Conservation (phyloP, 2,113 vertebrate species). For the Aleadryas rufinucha region DNA sequence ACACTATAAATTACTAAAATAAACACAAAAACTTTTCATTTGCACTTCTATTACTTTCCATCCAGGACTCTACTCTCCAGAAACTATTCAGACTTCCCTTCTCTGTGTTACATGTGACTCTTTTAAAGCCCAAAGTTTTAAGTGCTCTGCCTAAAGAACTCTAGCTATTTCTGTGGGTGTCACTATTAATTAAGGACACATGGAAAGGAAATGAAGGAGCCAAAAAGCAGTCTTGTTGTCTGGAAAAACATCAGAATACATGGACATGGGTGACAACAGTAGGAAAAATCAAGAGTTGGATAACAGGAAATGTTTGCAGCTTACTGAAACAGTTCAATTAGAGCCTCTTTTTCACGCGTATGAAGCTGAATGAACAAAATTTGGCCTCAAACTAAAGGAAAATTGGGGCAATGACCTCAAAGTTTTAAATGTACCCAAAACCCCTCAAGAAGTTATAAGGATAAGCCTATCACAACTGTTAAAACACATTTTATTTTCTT, state of each 20-base stretch:
- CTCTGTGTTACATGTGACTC: neutral
- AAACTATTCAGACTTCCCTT: neutral
- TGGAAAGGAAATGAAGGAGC: conserved; percentile 36
- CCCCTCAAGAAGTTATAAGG: neutral
- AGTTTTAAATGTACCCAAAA: neutral
- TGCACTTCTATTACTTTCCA: conserved; percentile 14
- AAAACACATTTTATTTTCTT: neutral
- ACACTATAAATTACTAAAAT: conserved; percentile 49
- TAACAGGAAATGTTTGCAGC: conserved; percentile 4
- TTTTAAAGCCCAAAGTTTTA: neutral
- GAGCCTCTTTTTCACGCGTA: neutral
- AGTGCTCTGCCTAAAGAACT: conserved; percentile 5
- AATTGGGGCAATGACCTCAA: neutral
- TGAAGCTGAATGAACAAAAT: neutral
- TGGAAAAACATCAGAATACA: conserved; percentile 36
- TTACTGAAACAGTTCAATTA: neutral
- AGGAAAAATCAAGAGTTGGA: neutral
- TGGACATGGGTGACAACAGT: conserved; percentile 26
- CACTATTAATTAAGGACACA: conserved; percentile 45
- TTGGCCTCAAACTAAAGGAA: neutral
- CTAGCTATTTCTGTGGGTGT: conserved; percentile 7
- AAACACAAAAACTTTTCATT: conserved; percentile 26
- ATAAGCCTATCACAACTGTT: neutral
- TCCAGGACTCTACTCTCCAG: neutral
- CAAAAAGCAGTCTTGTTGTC: conserved; percentile 27